A percentile compares a stretch with the other conserved stretches of the same genome.
phyloP scores from a whole-genome alignment of 2,113 vertebrate species.

The Hemiscyllium ocellatum region DNA sequence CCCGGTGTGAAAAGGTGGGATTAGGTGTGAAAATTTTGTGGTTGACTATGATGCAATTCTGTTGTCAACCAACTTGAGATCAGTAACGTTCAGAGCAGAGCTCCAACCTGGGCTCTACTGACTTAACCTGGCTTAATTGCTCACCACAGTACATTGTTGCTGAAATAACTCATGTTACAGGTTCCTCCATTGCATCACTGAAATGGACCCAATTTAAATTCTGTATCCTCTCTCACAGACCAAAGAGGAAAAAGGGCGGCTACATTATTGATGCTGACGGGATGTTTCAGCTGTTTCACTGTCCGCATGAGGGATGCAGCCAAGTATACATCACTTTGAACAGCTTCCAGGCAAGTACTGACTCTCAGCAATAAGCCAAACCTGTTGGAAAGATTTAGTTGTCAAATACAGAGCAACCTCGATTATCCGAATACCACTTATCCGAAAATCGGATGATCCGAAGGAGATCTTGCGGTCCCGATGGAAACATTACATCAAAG shows the following conservation, averaged over 20 bases:
- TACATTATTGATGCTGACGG: slow-evolving; percentile 69
- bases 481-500: no score
- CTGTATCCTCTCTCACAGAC: slow-evolving; percentile 53
- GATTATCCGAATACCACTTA: no score
- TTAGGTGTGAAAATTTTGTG: neutral
- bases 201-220: neutral
- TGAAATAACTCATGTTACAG: neutral
- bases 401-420: neutral
- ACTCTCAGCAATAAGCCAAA: neutral
- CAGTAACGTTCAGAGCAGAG: neutral
- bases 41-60: no score
- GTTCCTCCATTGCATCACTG: neutral
- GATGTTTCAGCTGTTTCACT: slow-evolving; percentile 83
- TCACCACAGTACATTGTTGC: neutral
- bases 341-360: slow-evolving; percentile 74
- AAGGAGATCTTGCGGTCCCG: no score
- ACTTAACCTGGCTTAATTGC: neutral
- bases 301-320: slow-evolving; percentile 80
- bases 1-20: no score
- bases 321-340: slow-evolving; percentile 83
- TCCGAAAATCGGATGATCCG: no score
- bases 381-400: neutral
- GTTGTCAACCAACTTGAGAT: neutral
- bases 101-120: neutral
- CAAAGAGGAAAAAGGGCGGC: slow-evolving; percentile 66